phyloP scores from a whole-genome alignment of 2,797 vertebrate species.

The Micromesistius poutassou region DNA sequence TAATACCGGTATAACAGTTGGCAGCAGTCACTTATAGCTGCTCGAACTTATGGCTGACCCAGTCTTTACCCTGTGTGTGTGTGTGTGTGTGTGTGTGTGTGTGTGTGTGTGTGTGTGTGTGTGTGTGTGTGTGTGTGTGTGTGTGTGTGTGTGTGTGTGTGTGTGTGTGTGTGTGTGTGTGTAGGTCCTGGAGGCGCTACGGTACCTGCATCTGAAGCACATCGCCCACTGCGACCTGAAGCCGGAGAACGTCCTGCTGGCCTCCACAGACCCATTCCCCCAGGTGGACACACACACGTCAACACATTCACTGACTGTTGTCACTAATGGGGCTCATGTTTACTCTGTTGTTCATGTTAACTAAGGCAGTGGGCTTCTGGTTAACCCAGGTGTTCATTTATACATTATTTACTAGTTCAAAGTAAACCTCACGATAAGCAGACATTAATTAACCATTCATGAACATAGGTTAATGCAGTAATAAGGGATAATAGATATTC shows the following conservation, averaged over 20 bases:
- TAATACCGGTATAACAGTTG: too few relatives aligned
- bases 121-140: not conserved
- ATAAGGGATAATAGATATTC: too few relatives aligned
- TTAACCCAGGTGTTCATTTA: too few relatives aligned
- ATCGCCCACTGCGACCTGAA: constrained; percentile 79
- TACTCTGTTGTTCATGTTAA: too few relatives aligned
- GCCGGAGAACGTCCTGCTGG: constrained; percentile 75
- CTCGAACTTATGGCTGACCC: not conserved
- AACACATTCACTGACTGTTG: not conserved
- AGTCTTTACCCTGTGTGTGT: not conserved
- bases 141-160: not conserved
- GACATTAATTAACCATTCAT: too few relatives aligned
- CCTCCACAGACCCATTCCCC: constrained; percentile 69
- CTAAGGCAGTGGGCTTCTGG: too few relatives aligned
- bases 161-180: not conserved
- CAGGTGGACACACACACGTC: constrained; percentile 52
- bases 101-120: constrained; percentile 5
- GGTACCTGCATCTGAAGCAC: constrained; percentile 75
- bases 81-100: not conserved
- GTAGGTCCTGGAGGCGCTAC: constrained; percentile 75
- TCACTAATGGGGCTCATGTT: too few relatives aligned
- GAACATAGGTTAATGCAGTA: too few relatives aligned
- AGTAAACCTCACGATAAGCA: too few relatives aligned
- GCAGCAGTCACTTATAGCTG: too few relatives aligned
- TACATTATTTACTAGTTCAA: too few relatives aligned